phyloP scores from a whole-genome alignment of 92 coral and sea anemone genomes.

The Parazoanthus swiftii region DNA sequence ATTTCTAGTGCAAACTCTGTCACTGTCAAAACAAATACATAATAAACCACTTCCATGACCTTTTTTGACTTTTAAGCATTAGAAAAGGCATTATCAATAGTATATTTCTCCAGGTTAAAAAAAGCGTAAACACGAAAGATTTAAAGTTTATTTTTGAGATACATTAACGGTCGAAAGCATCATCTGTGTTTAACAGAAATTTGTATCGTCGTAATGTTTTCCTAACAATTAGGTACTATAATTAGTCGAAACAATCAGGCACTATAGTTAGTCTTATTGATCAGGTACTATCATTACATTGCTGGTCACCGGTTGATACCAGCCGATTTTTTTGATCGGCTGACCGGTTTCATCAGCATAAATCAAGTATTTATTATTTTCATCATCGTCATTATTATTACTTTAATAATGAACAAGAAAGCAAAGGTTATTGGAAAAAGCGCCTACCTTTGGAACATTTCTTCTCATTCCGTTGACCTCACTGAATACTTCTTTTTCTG shows the following conservation, averaged over 20 bases:
- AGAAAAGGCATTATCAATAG: background rate
- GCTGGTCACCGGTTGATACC: too few species aligned
- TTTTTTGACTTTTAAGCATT: background rate
- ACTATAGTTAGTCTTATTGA: background rate
- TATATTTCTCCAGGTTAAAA: background rate
- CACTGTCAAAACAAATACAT: background rate
- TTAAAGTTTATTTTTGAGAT: too few species aligned
- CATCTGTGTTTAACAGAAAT: too few species aligned
- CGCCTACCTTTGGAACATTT: constrained; percentile 18
- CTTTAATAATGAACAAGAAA: background rate
- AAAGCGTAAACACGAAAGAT: background rate
- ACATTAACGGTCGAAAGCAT: too few species aligned
- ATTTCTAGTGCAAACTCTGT: background rate
- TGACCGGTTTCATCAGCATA: too few species aligned
- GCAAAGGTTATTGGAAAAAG: background rate
- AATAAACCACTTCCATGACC: background rate
- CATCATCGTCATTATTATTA: too few species aligned
- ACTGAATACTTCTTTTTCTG: constrained; percentile 17
- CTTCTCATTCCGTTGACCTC: constrained; percentile 35
- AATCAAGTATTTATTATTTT: too few species aligned
- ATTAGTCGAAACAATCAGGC: too few species aligned
- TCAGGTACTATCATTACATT: too few species aligned
- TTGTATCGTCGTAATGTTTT: background rate
- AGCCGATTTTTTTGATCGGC: too few species aligned
- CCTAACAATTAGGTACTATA: background rate